Conservation (phyloP, 2,113 vertebrate genomes). For the Salvelinus alpinus region DNA sequence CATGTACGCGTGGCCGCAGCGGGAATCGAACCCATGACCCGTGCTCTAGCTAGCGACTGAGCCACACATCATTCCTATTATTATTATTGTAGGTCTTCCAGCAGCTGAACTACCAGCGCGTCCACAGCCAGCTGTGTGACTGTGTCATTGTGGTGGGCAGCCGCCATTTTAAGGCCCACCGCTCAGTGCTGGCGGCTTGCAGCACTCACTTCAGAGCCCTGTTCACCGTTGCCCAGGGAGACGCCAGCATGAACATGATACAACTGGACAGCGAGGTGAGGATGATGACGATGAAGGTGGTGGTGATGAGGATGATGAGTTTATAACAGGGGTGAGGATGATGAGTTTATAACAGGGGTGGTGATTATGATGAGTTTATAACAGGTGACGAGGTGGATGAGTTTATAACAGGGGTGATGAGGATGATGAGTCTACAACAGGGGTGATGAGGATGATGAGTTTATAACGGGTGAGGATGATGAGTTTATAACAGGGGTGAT, state of each 20-base stretch:
- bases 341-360: not conserved
- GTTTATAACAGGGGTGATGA: not conserved
- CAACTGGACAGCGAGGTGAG: constrained; percentile 90
- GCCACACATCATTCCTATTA: too few relatives aligned
- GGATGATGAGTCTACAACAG: not conserved
- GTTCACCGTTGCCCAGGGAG: constrained; percentile 91
- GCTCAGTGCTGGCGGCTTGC: constrained; percentile 91
- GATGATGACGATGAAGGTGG: not conserved
- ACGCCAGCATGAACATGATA: constrained; percentile 94
- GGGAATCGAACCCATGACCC: too few relatives aligned
- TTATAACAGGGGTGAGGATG: not conserved
- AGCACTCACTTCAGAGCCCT: constrained; percentile 96
- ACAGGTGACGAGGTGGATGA: too few relatives aligned
- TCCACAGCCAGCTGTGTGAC: constrained; percentile 94
- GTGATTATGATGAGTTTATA: too few relatives aligned
- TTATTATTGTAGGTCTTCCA: constrained; percentile 78
- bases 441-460: too few relatives aligned
- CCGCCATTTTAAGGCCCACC: constrained; percentile 95
- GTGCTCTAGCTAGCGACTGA: too few relatives aligned
- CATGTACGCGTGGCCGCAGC: too few relatives aligned
- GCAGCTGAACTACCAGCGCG: constrained; percentile 94
- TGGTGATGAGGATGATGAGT: not conserved
- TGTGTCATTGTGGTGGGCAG: constrained; percentile 94
- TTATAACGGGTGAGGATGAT: not conserved
- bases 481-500: too few relatives aligned